Conservation (phyloP, 2,888 invertebrate genomes). For the Noctuana brunneofusca region DNA sequence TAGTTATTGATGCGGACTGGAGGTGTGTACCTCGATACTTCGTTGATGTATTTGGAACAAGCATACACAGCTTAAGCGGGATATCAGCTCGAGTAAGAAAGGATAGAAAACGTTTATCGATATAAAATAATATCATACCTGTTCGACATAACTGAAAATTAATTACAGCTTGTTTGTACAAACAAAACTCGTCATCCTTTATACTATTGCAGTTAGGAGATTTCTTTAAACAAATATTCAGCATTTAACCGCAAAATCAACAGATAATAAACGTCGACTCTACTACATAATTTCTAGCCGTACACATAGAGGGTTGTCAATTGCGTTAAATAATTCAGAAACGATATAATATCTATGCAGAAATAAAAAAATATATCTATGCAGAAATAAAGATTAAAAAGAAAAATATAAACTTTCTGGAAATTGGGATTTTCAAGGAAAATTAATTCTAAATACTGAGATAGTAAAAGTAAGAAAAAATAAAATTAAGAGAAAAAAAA, state of each 20-base stretch:
- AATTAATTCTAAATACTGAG: too few relatives aligned
- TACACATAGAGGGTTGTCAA: not conserved
- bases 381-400: too few relatives aligned
- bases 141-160: not conserved
- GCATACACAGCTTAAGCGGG: not conserved
- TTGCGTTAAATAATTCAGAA: too few relatives aligned
- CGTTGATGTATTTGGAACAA: constrained; percentile 30
- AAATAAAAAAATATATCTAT: too few relatives aligned
- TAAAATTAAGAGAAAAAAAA: too few relatives aligned
- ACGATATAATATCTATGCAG: too few relatives aligned
- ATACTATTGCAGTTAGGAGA: not conserved
- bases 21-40: constrained; percentile 41
- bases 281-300: constrained; percentile 26
- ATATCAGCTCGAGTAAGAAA: not conserved
- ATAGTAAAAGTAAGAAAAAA: too few relatives aligned
- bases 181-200: not conserved
- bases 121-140: not conserved
- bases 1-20: constrained; percentile 41
- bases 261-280: constrained; percentile 25
- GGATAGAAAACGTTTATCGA: not conserved
- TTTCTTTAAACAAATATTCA: constrained; percentile 18
- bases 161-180: not conserved
- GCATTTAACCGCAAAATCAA: constrained; percentile 31
- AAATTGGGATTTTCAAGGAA: too few relatives aligned
- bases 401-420: too few relatives aligned